Base-by-base conservation (phyloP, 2,113 vertebrate genomes). In the Ceyx margarethae region DNA sequence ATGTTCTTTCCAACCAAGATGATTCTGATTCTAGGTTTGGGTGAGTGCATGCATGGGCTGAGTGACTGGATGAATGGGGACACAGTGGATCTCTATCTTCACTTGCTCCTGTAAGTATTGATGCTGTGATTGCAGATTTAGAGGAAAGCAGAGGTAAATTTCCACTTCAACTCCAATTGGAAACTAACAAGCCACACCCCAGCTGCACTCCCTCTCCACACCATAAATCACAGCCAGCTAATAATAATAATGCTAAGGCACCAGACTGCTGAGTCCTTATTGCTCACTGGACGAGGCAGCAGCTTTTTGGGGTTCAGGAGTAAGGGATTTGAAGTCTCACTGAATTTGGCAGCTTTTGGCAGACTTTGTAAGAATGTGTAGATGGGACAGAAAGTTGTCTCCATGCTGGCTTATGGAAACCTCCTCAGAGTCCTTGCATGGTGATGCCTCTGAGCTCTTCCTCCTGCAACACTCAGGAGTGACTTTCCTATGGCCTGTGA, bases 321-420 rank as follows among this genome's bases (percentile, higher is more conserved):
- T 21, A n/a, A 56, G 31, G 60, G 69, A 13, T 46, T 66, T 13
- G 33, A 57, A 57, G 22, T 64, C 51, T 73, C 58, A 26, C 51
- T 86, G 74, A 43, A 58, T 20, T 31, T 7, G 56, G 50, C 79
- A 87, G 50, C n/a, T 79, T 73, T 64, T 56, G 74, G 15, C 33
- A 33, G 25, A 31, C 51, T 69, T 35, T 73, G 29, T 31, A 33
- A 64, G 28, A 79, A 26, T 2, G 23, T 48, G 20, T 50, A 40
- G 16, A 65, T 45, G 51, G 50, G 58, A 37, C 84, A 89, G 57
- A 79, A 75, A 68, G 18, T 35, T 0, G 0, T 37, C 45, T 67
- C 40, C 2, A 1, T 56, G 57, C 13, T 0, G 0, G 21, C 1
- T 0, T 6, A 4, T 23, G 40, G 48, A 61, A 76, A 45, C 28